phyloP scores from a whole-genome alignment of 2,797 vertebrate genomes.

The Propithecus deckenii region DNA sequence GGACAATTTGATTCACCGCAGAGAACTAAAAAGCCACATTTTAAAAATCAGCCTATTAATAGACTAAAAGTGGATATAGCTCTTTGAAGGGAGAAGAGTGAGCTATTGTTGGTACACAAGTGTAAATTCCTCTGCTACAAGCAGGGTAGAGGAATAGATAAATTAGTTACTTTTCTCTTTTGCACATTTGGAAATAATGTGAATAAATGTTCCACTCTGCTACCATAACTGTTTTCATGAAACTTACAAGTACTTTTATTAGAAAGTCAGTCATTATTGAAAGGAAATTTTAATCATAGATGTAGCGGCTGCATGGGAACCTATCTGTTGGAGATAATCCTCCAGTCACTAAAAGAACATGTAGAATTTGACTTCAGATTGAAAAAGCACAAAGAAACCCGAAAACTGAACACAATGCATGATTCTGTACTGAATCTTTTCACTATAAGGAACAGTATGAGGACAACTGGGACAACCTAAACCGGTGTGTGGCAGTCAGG shows the following conservation, averaged over 20 bases:
- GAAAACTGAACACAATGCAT: too few species aligned
- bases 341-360: background rate
- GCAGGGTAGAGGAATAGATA: background rate
- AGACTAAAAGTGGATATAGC: background rate
- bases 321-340: background rate
- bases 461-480: background rate
- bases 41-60: background rate
- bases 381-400: background rate
- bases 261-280: background rate
- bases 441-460: background rate
- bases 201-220: background rate
- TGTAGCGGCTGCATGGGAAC: background rate
- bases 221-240: background rate
- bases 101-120: too few species aligned
- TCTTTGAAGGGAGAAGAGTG: background rate
- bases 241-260: background rate
- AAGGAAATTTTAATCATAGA: background rate
- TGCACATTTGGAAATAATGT: background rate
- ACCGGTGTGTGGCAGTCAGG: background rate
- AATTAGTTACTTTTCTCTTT: background rate
- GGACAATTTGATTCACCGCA: background rate
- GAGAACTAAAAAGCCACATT: background rate
- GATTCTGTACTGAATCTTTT: background rate
- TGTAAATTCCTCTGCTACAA: background rate
- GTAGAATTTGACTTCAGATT: background rate